These are phyloP conservation scores for Pelusios castaneus DNA, from an alignment of 2,113 vertebrate species.

Conservation along the genomic window DNA sequence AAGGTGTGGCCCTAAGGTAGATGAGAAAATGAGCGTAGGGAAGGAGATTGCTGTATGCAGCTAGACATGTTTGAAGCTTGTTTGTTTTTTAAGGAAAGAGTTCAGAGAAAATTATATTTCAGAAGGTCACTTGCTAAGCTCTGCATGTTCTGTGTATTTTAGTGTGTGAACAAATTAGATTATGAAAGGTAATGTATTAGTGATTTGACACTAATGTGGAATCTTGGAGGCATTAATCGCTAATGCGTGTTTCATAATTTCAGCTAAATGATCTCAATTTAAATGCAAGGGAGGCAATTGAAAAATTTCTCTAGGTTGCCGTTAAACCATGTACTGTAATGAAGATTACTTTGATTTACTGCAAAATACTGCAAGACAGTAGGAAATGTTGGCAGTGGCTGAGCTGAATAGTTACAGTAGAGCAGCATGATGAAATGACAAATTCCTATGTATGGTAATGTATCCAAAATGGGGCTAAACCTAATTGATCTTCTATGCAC, in stretches of 20 bases:
- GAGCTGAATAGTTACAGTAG: background rate
- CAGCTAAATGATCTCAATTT: conserved; percentile 49
- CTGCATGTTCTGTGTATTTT: conserved; percentile 68
- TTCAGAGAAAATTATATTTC: conserved; percentile 29
- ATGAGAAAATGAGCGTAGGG: background rate
- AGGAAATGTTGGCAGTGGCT: conserved; percentile 31
- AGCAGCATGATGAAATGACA: background rate
- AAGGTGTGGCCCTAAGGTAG: background rate
- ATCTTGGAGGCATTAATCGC: conserved; percentile 57
- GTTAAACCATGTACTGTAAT: conserved; percentile 43
- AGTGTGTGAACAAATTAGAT: conserved; percentile 63
- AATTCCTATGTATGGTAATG: background rate
- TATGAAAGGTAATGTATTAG: conserved; percentile 66
- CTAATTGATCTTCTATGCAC: background rate
- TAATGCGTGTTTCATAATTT: conserved; percentile 55
- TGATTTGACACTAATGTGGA: conserved; percentile 58
- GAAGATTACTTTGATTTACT: conserved; percentile 64
- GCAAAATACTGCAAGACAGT: conserved; percentile 35
- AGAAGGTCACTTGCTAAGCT: conserved; percentile 50
- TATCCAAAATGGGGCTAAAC: background rate
- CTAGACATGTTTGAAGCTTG: background rate
- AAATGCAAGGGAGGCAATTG: conserved; percentile 48
- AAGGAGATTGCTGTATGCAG: background rate
- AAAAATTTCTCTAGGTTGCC: conserved; percentile 55
- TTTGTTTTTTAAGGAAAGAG: conserved; percentile 39